Conservation (phyloP, 1,140 invertebrate species). For the Condylostylus longicornis region DNA sequence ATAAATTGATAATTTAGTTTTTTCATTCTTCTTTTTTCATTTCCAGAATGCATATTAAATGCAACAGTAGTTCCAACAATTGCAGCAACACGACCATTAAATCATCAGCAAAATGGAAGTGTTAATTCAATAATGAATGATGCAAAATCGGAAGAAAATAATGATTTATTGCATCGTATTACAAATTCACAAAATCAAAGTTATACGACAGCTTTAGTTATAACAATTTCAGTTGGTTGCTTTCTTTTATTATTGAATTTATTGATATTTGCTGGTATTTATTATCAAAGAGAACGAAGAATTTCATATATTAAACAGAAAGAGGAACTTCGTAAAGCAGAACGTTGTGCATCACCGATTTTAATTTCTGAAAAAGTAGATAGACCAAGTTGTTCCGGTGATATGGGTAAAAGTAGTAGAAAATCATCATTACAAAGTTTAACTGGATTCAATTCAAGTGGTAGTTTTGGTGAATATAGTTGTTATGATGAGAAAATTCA, state of each 20-base stretch:
- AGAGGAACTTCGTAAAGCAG: constrained; percentile 52
- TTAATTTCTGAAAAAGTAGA: neutral
- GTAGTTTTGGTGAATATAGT: constrained; percentile 45
- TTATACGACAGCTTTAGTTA: constrained; percentile 77
- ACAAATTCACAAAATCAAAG: constrained; percentile 68
- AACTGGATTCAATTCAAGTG: constrained; percentile 11
- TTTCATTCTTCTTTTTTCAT: too few relatives aligned
- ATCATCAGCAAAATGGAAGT: constrained; percentile 27
- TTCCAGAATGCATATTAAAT: constrained; percentile 51
- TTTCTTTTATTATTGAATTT: constrained; percentile 79
- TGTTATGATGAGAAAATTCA: constrained; percentile 44
- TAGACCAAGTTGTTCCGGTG: constrained; percentile 6
- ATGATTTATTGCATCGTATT: constrained; percentile 54
- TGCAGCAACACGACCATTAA: constrained; percentile 10
- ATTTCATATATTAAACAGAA: constrained; percentile 49
- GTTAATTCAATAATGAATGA: neutral
- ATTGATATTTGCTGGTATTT: constrained; percentile 86
- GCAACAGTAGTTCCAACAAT: constrained; percentile 32
- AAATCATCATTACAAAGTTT: constrained; percentile 4
- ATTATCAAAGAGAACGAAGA: constrained; percentile 69
- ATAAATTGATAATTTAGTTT: too few relatives aligned
- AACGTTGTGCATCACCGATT: constrained; percentile 10
- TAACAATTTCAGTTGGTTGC: constrained; percentile 84
- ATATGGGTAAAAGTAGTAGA: constrained; percentile 15
- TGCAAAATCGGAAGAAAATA: constrained; percentile 31